Base-by-base conservation (phyloP, 2,797 vertebrate species). In the Chaunax sp. region DNA sequence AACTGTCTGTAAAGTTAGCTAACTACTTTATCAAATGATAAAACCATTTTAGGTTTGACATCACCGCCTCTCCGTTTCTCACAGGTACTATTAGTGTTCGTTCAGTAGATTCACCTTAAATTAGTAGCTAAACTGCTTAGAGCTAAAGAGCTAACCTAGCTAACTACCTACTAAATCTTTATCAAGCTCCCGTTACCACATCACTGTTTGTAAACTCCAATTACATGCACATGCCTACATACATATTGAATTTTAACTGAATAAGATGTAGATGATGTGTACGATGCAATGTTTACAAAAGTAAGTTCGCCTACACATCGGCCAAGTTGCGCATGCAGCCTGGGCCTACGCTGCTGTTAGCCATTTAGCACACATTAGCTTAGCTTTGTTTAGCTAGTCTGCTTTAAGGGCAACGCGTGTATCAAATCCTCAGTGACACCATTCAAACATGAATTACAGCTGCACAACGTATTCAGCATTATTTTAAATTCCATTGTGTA, bases 341-440 rank as follows among this genome's bases (percentile, higher is more conserved):
- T 16, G 33, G 85, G 77, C 84, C 75, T 46, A 0, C 26, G 16
- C 19, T 20, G 47, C 45, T 54, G 40, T 13, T 47, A 51, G 43
- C 44, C 16, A 9, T 47, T 44, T 84, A 82, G 69, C 75, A 30
- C 76, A 64, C 18, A 5, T 22, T 72, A 74, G 61, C 64, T 0
- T 64, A 41, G 26, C 15, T 7, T 11, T 14, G 37, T 16, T 40
- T 57, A 52, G 66, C 75, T 59, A 41, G 22, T 49, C 10, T 67
- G 26, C 43, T 19, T 33, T 15, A 33, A 50, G 8, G 26, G 18
- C 16, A 22, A 23, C 19, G 25, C 22, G 12, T 12, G 1, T 10
- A n/a, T 20, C 25, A 40, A 26, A 35, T 22, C 9, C 38, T 20
- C 5, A 3, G 5, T 4, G 22, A 22, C 40, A 13, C 6, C n/a